These are phyloP conservation scores for Alligator sinensis DNA, from an alignment of 2,113 vertebrate genomes.

Conservation along the genomic window DNA sequence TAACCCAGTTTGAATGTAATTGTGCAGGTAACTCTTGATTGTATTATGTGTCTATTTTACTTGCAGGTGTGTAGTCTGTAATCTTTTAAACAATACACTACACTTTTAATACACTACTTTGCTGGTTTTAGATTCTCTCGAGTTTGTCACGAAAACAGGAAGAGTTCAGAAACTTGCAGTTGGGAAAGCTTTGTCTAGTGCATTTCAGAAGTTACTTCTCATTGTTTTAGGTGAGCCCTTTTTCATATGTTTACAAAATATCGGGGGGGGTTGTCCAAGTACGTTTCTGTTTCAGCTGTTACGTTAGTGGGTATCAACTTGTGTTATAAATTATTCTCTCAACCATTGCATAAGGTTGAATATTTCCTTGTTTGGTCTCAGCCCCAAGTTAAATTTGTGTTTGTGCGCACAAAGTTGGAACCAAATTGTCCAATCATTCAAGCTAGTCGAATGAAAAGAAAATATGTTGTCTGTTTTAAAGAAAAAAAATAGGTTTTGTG, in stretches of 20 bases:
- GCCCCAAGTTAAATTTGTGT: not conserved
- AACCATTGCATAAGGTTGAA: not conserved
- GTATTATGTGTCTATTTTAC: fast-evolving
- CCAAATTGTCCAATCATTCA: not conserved
- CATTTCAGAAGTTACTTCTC: slow-evolving; percentile 83
- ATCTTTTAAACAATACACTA: not conserved
- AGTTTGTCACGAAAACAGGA: slow-evolving; percentile 60
- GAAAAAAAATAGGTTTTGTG: not conserved
- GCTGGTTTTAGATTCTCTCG: slow-evolving; percentile 63
- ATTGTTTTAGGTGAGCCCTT: slow-evolving; percentile 77
- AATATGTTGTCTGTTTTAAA: not conserved
- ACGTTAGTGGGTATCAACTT: too few relatives aligned
- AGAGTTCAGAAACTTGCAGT: slow-evolving; percentile 76
- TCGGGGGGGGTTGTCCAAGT: not conserved
- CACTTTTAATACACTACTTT: not conserved
- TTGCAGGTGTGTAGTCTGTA: not conserved
- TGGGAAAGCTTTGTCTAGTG: slow-evolving; percentile 77
- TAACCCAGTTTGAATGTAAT: not conserved
- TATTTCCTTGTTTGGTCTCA: not conserved
- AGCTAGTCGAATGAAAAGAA: not conserved
- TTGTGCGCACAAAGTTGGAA: not conserved
- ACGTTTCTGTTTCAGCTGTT: not conserved
- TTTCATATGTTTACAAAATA: not conserved
- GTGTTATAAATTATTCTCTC: not conserved
- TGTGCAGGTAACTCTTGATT: not conserved